These are phyloP conservation scores for Caenorhabditis imperialis DNA, from an alignment of 2,888 invertebrate genomes.

Conservation along the genomic window DNA sequence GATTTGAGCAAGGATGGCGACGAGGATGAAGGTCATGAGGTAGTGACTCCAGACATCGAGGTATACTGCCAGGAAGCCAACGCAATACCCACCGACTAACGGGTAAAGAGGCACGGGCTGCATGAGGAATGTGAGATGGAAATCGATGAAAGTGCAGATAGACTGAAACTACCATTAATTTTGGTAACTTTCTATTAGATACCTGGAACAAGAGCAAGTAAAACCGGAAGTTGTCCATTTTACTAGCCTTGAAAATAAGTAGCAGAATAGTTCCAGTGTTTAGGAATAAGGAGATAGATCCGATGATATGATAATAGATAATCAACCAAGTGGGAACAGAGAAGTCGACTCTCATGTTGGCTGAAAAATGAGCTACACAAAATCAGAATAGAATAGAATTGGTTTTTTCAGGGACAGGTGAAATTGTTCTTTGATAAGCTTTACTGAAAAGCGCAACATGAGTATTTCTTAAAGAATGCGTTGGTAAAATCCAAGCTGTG, in stretches of 20 bases:
- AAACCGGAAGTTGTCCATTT: neutral
- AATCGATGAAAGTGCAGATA: neutral
- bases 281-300: too few relatives aligned
- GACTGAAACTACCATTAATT: neutral
- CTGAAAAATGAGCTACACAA: too few relatives aligned
- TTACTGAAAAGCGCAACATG: too few relatives aligned
- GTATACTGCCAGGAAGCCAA: neutral
- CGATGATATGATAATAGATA: too few relatives aligned
- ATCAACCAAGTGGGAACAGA: too few relatives aligned
- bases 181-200: neutral
- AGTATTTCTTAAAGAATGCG: too few relatives aligned
- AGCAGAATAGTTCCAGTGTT: too few relatives aligned
- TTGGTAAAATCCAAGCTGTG: too few relatives aligned
- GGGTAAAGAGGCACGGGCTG: neutral
- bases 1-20: neutral
- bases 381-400: too few relatives aligned
- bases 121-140: neutral
- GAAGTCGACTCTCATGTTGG: too few relatives aligned
- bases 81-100: neutral
- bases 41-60: neutral
- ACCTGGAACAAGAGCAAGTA: neutral
- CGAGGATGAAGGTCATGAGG: neutral
- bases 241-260: neutral
- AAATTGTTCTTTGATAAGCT: too few relatives aligned
- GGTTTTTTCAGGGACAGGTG: too few relatives aligned